These are phyloP conservation scores for Pantherophis guttatus DNA, from an alignment of 2,113 vertebrate species.

Conservation along the genomic window DNA sequence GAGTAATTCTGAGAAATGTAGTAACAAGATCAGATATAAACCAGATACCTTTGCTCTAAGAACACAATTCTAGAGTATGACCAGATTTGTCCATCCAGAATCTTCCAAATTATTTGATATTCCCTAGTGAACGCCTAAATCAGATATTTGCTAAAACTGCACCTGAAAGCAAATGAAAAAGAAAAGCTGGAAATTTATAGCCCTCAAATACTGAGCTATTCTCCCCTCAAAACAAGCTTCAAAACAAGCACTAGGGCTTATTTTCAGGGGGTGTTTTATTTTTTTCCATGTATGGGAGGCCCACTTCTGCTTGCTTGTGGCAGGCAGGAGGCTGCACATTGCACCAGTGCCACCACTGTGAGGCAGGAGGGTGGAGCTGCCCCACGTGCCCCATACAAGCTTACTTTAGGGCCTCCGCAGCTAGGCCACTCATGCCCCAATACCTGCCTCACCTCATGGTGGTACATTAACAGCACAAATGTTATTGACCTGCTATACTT, in stretches of 20 bases:
- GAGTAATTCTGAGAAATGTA: slow-evolving; percentile 43
- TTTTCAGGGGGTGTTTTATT: too few relatives aligned
- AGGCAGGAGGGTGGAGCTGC: too few relatives aligned
- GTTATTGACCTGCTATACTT: neutral
- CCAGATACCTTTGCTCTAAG: slow-evolving; percentile 23
- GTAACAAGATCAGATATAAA: slow-evolving; percentile 21
- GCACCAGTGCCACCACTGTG: too few relatives aligned
- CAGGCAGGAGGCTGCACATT: too few relatives aligned
- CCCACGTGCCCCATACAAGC: too few relatives aligned
- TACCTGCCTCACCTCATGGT: too few relatives aligned
- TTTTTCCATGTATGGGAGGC: too few relatives aligned
- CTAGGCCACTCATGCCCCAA: too few relatives aligned
- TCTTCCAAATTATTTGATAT: neutral
- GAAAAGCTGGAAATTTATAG: neutral
- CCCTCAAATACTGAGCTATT: neutral
- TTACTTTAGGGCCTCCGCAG: too few relatives aligned
- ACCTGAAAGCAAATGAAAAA: neutral
- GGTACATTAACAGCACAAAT: neutral
- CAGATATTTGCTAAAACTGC: neutral
- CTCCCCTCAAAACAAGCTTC: neutral
- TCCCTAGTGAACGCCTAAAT: slow-evolving; percentile 4
- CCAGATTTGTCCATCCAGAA: neutral
- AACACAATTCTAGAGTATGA: neutral
- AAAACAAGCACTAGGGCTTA: too few relatives aligned
- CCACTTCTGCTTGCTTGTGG: too few relatives aligned